Base-by-base conservation (phyloP, 35 echinoderm and acorn worm genomes). In the Apostichopus parvimensis region DNA sequence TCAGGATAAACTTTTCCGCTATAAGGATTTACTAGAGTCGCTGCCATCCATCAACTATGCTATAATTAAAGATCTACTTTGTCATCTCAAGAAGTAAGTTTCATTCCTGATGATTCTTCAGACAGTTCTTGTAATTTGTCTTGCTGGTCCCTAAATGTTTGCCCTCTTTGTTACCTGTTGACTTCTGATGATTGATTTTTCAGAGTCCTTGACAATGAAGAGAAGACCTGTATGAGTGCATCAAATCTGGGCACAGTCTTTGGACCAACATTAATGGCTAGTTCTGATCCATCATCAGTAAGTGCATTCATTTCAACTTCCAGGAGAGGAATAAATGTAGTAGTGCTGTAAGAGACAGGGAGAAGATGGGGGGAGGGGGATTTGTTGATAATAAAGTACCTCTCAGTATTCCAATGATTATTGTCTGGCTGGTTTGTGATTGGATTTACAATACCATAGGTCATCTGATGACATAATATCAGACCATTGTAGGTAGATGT, bases 221-320 rank as follows among this genome's bases (percentile, higher is more conserved):
- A 79, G 45, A 66, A 81, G 9, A 97, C 94, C 68, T 94, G 94
- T 60, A 97, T 97, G 93, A 86, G 87, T 8, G 72, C 79, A 26
- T 88, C 79, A 8, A 97, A 97, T 62, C 66, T 97, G 5, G 95
- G 93, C 1, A 87, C 95, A 22, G 91, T 97, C 3, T 97, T 97
- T 87, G 95, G 95, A 28, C 95, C 95, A 62, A 96, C 95, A 72
- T 64, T 96, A 34, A 96, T 96, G 95, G 95, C 95, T 17, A 91
- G 89, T 54, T 79, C 82, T n/a, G 93, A 96, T 87, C 89, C 89
- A 15, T 61, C n/a, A 6, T 61, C 53, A 56, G 89, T 91, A 91
- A 62, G 79, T 88, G 62, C 58, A 60, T 28, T 28, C 26, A 28
- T 28, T 28, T 28, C 26, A 28, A 28, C 26, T 28, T 45, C 34